Percentiles rank a stretch among this genome's conserved stretches.
Evolutionary conservation across 2,888 invertebrate genomes (phyloP).

Genomic region (Melanotus villosus): DNA sequence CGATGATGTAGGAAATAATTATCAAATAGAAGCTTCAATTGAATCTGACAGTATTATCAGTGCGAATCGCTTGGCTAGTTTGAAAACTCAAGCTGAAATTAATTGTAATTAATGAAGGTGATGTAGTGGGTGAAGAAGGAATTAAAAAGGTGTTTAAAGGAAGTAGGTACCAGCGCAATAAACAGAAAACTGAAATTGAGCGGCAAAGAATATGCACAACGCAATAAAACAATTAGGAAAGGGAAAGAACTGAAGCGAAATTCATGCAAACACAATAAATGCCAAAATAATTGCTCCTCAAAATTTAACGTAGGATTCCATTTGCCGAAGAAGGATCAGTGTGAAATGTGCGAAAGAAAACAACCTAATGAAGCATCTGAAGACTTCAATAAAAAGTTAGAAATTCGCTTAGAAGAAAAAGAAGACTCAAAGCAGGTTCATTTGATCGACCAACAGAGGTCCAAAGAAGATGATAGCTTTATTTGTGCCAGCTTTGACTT

Average conservation of each 20-base stretch:
- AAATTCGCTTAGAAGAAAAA: slow-evolving; percentile 29
- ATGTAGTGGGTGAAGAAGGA: background rate
- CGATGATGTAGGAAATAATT: background rate
- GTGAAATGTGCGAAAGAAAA: slow-evolving; percentile 32
- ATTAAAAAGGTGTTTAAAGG: background rate
- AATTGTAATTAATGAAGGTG: background rate
- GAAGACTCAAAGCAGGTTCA: slow-evolving; percentile 16
- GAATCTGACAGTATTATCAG: background rate
- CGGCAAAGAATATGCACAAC: background rate
- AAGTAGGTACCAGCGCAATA: background rate
- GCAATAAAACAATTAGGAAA: background rate
- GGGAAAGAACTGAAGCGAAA: background rate
- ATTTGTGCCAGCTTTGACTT: slow-evolving; percentile 26
- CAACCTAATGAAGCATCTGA: background rate
- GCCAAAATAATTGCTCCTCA: too few species aligned
- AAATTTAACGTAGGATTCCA: slow-evolving; percentile 48
- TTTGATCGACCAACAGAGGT: slow-evolving; percentile 22
- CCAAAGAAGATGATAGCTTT: background rate
- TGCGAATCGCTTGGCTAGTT: background rate
- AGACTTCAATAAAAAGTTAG: background rate
- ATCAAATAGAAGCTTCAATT: background rate
- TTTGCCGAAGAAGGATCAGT: slow-evolving; percentile 48
- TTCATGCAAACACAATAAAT: slow-evolving; percentile 1
- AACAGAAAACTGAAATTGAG: background rate
- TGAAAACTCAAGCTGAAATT: background rate